Evolutionary conservation across 1,140 invertebrate species (phyloP).

Genomic region (Choristoneura fumiferana): DNA sequence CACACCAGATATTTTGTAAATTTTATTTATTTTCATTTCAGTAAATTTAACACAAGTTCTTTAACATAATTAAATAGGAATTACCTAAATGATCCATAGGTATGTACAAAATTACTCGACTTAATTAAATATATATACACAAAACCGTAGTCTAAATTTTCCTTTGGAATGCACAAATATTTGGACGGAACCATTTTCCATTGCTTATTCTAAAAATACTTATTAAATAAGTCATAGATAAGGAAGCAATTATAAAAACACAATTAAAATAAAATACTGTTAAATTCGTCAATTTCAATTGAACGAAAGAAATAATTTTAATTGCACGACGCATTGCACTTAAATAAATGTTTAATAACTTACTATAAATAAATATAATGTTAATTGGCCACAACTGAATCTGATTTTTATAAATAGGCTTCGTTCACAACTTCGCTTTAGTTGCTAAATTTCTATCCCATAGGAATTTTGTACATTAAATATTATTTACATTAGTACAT

Average conservation of each 20-base stretch:
- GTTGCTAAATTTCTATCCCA: no score
- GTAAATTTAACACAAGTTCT: slow-evolving; percentile 20
- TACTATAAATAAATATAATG: no score
- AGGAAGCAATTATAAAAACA: slow-evolving; percentile 17
- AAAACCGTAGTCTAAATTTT: slow-evolving; percentile 38
- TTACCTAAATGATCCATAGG: slow-evolving; percentile 1
- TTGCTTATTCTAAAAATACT: slow-evolving; percentile 28
- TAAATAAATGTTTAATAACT: not conserved
- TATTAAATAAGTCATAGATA: not conserved
- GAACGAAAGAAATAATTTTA: slow-evolving; percentile 2
- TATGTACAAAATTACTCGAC: slow-evolving; percentile 33
- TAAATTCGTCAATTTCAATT: slow-evolving; percentile 28
- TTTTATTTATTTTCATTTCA: slow-evolving; percentile 26
- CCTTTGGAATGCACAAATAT: slow-evolving; percentile 67
- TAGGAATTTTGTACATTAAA: no score
- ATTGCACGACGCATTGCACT: slow-evolving; percentile 5
- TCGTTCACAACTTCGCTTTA: no score
- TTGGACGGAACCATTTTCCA: slow-evolving; percentile 60
- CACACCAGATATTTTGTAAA: not conserved
- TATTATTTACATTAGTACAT: no score
- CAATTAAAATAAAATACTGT: slow-evolving; percentile 54
- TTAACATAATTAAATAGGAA: not conserved
- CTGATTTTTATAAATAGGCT: no score
- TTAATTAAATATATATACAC: slow-evolving; percentile 40
- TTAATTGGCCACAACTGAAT: no score